These are phyloP conservation scores for Poeciliopsis retropinna DNA, from an alignment of 2,113 vertebrate species.

Conservation along the genomic window DNA sequence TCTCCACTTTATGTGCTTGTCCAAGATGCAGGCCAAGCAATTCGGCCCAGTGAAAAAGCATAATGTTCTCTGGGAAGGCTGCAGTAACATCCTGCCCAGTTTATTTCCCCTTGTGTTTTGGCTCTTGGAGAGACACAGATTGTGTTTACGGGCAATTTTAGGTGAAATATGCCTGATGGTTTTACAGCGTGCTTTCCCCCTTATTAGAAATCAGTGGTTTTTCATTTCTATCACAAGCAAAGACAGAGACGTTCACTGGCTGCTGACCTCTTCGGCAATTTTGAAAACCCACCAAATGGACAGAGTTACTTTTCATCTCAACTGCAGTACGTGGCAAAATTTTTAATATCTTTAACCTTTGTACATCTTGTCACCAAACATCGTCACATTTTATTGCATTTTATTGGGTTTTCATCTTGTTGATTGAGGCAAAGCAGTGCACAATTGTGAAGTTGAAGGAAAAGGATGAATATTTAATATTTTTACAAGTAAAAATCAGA, in stretches of 20 bases:
- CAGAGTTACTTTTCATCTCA: too few relatives aligned
- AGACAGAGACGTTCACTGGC: background rate
- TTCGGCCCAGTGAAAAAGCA: slow-evolving; percentile 56
- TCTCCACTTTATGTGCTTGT: slow-evolving; percentile 69
- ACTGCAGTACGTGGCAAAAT: background rate
- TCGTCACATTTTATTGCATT: background rate
- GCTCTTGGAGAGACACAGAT: slow-evolving; percentile 40
- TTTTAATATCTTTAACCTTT: background rate
- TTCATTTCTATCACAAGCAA: background rate
- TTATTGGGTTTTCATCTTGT: background rate
- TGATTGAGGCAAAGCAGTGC: too few relatives aligned
- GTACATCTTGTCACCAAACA: too few relatives aligned
- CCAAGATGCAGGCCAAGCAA: slow-evolving; percentile 61
- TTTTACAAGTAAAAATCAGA: background rate
- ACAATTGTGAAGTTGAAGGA: background rate
- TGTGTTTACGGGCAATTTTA: slow-evolving; percentile 46
- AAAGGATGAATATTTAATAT: background rate
- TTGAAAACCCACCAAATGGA: background rate
- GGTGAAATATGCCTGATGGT: slow-evolving; percentile 6
- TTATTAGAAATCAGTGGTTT: background rate
- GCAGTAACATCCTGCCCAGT: slow-evolving; percentile 27
- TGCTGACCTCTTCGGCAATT: background rate
- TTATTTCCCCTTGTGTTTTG: slow-evolving; percentile 42
- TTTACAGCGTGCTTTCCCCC: background rate
- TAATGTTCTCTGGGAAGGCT: slow-evolving; percentile 64